Conservation (phyloP, 37 sponge, comb jelly and placozoan genomes). For the Halichondria panicea region DNA sequence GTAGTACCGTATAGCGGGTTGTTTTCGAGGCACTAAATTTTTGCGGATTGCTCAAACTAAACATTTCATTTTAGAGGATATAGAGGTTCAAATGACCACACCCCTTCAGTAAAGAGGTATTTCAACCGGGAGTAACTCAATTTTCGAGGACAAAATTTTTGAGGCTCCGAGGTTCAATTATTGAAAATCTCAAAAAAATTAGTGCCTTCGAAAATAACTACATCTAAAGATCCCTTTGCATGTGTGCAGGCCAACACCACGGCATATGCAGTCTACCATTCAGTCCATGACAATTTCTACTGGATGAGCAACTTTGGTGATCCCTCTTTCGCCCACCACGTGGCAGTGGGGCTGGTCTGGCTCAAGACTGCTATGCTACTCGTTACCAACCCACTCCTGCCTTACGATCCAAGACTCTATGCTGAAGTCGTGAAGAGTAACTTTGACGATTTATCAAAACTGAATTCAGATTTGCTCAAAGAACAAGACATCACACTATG, state of each 20-base stretch:
- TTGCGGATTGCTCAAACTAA: too few species aligned
- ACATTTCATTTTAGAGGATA: too few species aligned
- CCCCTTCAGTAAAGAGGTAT: too few species aligned
- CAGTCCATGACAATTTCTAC: slow-evolving; percentile 77
- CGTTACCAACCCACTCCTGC: slow-evolving; percentile 55
- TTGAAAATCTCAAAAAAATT: too few species aligned
- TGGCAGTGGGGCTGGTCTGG: slow-evolving; percentile 62
- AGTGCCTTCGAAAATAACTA: too few species aligned
- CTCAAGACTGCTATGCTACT: slow-evolving; percentile 34
- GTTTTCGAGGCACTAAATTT: too few species aligned
- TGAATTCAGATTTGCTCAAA: slow-evolving; percentile 12
- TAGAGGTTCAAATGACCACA: too few species aligned
- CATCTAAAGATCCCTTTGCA: not conserved
- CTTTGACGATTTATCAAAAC: slow-evolving; percentile 6
- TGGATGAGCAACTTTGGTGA: slow-evolving; percentile 57
- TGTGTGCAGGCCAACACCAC: slow-evolving; percentile 7
- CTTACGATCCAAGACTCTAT: slow-evolving; percentile 50
- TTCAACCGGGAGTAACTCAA: too few species aligned
- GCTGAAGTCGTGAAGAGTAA: slow-evolving; percentile 14
- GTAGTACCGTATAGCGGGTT: too few species aligned
- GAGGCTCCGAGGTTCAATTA: too few species aligned
- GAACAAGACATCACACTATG: slow-evolving; percentile 27
- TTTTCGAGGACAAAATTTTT: too few species aligned
- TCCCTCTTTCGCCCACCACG: slow-evolving; percentile 49
- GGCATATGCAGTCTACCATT: slow-evolving; percentile 70